Conservation (phyloP, 2,797 vertebrate species). For the Lagocephalus sceleratus region DNA sequence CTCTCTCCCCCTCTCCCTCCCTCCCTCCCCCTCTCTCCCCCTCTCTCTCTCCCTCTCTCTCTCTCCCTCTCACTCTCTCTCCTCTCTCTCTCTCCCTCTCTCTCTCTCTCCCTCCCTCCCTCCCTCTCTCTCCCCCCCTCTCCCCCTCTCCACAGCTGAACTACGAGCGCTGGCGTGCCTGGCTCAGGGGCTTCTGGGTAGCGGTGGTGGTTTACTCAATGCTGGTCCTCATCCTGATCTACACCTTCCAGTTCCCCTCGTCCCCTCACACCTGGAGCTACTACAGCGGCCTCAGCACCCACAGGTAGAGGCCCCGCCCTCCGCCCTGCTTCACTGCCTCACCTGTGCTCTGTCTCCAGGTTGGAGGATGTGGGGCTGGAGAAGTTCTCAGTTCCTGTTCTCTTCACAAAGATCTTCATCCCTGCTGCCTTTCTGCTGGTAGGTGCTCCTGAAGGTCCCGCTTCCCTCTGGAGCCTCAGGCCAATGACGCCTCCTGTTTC, state of each 20-base stretch:
- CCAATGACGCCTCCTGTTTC: not conserved
- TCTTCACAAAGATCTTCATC: conserved; percentile 94
- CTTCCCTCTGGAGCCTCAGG: no score
- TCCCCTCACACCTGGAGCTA: conserved; percentile 88
- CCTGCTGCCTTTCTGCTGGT: conserved; percentile 91
- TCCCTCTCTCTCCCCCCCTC: no score
- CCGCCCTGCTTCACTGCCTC: not conserved
- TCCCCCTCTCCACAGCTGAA: conserved; percentile 85
- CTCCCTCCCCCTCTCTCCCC: not conserved
- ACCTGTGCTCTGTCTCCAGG: conserved; percentile 56
- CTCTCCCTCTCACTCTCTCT: no score
- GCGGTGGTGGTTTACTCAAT: conserved; percentile 95
- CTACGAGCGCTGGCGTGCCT: conserved; percentile 90
- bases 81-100: conserved; percentile 7
- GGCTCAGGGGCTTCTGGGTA: conserved; percentile 96
- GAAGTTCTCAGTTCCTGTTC: conserved; percentile 83
- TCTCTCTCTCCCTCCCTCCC: no score
- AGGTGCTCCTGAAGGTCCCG: not conserved
- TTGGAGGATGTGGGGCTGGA: conserved; percentile 89
- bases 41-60: no score
- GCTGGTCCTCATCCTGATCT: conserved; percentile 92
- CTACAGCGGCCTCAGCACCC: conserved; percentile 85
- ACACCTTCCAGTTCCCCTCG: conserved; percentile 94
- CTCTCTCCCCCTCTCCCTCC: no score
- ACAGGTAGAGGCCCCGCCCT: conserved; percentile 19